Base-by-base conservation (phyloP, 2,113 vertebrate species). In the Manacus vitellinus region DNA sequence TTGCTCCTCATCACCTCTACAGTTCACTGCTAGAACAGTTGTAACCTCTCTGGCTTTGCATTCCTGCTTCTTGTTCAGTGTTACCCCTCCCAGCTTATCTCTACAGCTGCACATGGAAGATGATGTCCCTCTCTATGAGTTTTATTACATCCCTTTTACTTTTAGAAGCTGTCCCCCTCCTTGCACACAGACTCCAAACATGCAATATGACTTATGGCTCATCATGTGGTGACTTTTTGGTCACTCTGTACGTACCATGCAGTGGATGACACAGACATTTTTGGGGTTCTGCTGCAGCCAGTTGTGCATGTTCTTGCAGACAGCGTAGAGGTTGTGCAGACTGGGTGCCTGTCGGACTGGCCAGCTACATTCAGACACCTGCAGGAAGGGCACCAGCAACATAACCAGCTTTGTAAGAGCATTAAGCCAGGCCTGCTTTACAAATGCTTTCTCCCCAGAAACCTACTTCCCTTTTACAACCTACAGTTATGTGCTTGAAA, bases 241-340 rank as follows among this genome's bases (percentile, higher is more conserved):
- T 20, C 27, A 9, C 37, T 21, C 8, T 41, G 18, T 63, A 41
- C 61, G 2, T 63, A 63, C 99, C 99, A 99, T 99, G 98, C 99
- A 99, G 96, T 99, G 99, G 97, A 99, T 99, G 97, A 99, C 99
- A 94, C 99, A 99, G 88, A 99, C 99, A 22, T 99, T 99, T 98
- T 99, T 99, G 97, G 99, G 99, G 95, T 99, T 99, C 98, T 99
- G 99, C 79, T 99, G 99, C 76, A 99, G 98, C 99, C 99, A 99
- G 97, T 99, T 99, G 98, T 99, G 99, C 99, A 99, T 99, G 97
- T 99, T 99, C 98, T 99, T 99, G 97, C 99, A 99, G 85, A 99
- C 99, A 2, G 99, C 99, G 23, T 99, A 99, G 89, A 99, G 98
- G 98, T 99, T 99, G 98, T 99, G 99, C 95, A 99, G 98, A 89